Percentiles rank a stretch among this genome's conserved stretches.
phyloP scores from a whole-genome alignment of 2,113 vertebrate genomes.

The Dicaeum eximium region DNA sequence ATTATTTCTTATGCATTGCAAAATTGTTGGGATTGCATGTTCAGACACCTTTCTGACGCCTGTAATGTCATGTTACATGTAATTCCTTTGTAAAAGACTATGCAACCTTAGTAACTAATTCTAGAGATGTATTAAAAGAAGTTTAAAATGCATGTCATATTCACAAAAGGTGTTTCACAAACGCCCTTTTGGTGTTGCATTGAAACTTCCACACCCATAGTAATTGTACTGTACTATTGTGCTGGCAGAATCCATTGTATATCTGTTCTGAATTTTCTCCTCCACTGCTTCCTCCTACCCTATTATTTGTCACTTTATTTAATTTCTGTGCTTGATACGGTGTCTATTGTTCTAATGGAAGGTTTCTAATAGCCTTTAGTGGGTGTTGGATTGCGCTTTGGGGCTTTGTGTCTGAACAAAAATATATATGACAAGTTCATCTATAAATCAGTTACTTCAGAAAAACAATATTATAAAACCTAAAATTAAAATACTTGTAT shows the following conservation, averaged over 20 bases:
- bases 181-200: background rate
- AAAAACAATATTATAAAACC: background rate
- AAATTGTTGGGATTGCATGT: background rate
- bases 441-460: background rate
- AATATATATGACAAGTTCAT: background rate
- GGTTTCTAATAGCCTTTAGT: background rate
- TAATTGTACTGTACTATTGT: background rate
- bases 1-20: background rate
- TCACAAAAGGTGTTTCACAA: background rate
- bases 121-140: background rate
- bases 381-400: background rate
- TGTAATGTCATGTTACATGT: background rate
- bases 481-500: background rate
- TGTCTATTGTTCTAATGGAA: conserved; percentile 2
- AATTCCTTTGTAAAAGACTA: background rate
- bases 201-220: background rate
- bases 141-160: background rate
- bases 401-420: background rate
- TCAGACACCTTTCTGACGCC: background rate
- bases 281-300: background rate
- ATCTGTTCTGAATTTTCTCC: conserved; percentile 20
- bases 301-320: conserved; percentile 42
- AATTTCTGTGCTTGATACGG: background rate
- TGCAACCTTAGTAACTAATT: background rate
- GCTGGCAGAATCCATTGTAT: background rate